Conservation (phyloP, 2,888 invertebrate species). For the Raillietiella orientalis region DNA sequence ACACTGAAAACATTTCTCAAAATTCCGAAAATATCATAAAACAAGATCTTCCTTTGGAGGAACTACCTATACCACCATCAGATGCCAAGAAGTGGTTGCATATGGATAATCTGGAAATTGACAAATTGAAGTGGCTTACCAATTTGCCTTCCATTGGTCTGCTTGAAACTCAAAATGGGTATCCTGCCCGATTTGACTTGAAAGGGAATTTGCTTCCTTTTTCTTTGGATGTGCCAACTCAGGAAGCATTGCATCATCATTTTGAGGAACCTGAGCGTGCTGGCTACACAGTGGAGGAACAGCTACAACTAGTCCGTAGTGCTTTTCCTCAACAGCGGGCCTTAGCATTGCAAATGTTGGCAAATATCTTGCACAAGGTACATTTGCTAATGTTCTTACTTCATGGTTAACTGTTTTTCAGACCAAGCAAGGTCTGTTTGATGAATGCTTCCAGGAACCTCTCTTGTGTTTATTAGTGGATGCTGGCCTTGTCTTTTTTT, state of each 20-base stretch:
- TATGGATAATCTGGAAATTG: conserved; percentile 51
- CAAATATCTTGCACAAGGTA: conserved; percentile 24
- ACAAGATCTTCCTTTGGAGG: no score
- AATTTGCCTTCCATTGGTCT: conserved; percentile 20
- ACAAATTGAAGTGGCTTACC: conserved; percentile 67
- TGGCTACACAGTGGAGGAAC: conserved; percentile 62
- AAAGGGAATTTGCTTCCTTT: conserved; percentile 38
- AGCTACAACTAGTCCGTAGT: conserved; percentile 35
- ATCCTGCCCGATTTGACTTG: conserved; percentile 53
- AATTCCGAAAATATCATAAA: no score
- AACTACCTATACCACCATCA: conserved; percentile 13
- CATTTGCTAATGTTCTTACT: no score
- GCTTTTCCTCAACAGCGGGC: conserved; percentile 49
- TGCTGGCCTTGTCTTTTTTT: conserved; percentile 36
- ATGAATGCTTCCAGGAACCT: conserved; percentile 34
- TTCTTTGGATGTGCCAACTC: conserved; percentile 22
- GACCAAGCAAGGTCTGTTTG: conserved; percentile 29
- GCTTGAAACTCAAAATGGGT: conserved; percentile 11
- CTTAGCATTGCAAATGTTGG: conserved; percentile 40
- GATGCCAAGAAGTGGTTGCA: conserved; percentile 38
- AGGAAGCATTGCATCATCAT: conserved; percentile 50
- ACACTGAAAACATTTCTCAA: conserved; percentile 5
- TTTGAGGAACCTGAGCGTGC: conserved; percentile 65
- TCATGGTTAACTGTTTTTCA: no score
- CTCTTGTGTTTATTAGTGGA: conserved; percentile 20